Evolutionary conservation across 2,888 invertebrate species (phyloP), one percentile per base, ranked within the genome.

Genomic region (Ophion ventricosus): DNA sequence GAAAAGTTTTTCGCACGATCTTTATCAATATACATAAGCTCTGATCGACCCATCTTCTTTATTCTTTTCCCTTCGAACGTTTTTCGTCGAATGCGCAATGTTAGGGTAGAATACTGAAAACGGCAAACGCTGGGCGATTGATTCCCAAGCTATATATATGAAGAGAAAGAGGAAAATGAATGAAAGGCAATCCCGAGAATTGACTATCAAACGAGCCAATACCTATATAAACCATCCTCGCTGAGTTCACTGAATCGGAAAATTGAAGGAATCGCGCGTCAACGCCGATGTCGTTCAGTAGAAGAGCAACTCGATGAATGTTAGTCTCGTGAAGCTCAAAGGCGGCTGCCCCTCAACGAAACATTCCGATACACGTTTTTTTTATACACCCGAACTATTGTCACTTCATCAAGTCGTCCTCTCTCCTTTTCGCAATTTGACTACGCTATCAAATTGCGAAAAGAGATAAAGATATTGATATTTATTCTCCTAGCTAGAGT

Each of bases 181-280:
- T 74, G 49, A 26, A 63, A 76, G 26, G 40, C 26, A 78, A 23
- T 29, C 54, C 54, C 49, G 67, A 63, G 74, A 63, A 74, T 67
- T 80, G 67, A 59, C 66, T 57, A 49, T 64, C 67, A 78, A 82
- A 76, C 76, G 49, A 67, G 35, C 69, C 35, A 56, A 49, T 8
- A 4, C 35, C 35, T 73, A 67, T 77, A 76, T 56, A 56, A 66
- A 25, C 20, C 67, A 67, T 77, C 67, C 59, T 26, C 64, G 17
- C 40, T 10, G 40, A 56, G 72, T 72, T 84, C 86, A 85, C 70
- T 83, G 85, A 88, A 86, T 87, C 88, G 73, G 87, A 86, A 88
- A 88, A 88, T 89, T 85, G 87, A 72, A 87, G 85, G 87, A 88
- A 88, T 85, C 85, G 87, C 85, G 85, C 84, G 74, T 80, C 83